Base-by-base conservation (phyloP, 2,888 invertebrate species). In the Leucoptera coffeella region DNA sequence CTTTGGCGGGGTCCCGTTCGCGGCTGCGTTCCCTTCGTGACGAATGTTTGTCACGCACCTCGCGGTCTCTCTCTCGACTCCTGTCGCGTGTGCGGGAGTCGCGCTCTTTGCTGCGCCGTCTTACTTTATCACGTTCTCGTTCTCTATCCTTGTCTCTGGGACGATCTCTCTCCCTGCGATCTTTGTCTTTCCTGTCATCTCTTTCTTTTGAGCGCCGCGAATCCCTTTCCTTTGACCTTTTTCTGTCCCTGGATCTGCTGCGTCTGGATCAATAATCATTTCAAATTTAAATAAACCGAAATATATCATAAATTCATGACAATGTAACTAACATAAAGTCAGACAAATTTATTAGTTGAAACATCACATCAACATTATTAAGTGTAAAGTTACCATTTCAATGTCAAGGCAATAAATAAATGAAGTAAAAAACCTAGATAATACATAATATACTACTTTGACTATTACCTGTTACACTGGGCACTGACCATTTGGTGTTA, bases 201-300 rank as follows among this genome's bases (percentile, higher is more conserved):
- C 59, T 62, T 29, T 80, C 80, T 36, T 61, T 69, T 29, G 75
- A 73, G 26, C 74, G 71, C 24, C 67, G 55, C 34, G 56, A 51
- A 37, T 76, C 78, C 39, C 75, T 77, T 50, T 82, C 82, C 47
- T 72, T 76, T 41, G 60, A 43, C 39, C 50, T 57, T 32, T 55
- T 54, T 40, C 32, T 32, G 21, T 42, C 35, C 26, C 34, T 33
- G 33, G 38, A 35, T 42, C 33, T 50, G n/a, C n/a, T n/a, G n/a
- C n/a, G n/a, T n/a, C n/a, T n/a, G n/a, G n/a, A n/a, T n/a, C n/a
- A n/a, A n/a, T n/a, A n/a, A n/a, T n/a, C n/a, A n/a, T n/a, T n/a
- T n/a, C n/a, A n/a, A n/a, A n/a, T n/a, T n/a, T n/a, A n/a, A n/a
- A n/a, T n/a, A n/a, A n/a, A n/a, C n/a, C n/a, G n/a, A n/a, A n/a